These are phyloP conservation scores for Atherix ibis DNA, from an alignment of 2,888 invertebrate species.

Conservation along the genomic window DNA sequence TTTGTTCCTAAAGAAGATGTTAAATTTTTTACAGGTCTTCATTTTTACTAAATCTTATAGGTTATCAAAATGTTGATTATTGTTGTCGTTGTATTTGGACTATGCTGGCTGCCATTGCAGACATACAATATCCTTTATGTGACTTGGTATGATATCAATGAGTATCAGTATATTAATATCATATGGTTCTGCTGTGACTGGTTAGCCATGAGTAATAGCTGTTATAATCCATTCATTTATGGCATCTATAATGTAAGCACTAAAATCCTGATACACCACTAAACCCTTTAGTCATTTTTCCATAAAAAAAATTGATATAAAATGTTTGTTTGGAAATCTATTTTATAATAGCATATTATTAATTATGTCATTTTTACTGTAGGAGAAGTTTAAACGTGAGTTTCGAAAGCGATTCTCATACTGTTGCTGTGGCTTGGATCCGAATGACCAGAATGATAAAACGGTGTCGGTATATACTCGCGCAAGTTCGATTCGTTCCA, in stretches of 20 bases:
- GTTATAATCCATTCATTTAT: conserved; percentile 81
- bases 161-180: conserved; percentile 67
- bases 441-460: conserved; percentile 24
- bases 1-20: neutral
- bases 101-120: conserved; percentile 73
- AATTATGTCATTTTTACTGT: conserved; percentile 17
- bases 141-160: conserved; percentile 51
- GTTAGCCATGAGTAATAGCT: conserved; percentile 80
- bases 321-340: too few species aligned
- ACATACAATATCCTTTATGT: conserved; percentile 56
- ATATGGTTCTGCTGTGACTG: conserved; percentile 77
- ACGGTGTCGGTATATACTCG: conserved; percentile 30
- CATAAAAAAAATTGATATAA: too few species aligned
- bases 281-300: too few species aligned
- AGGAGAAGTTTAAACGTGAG: conserved; percentile 69
- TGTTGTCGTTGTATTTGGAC: conserved; percentile 63
- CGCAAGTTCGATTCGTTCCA: conserved; percentile 29
- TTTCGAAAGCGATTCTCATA: conserved; percentile 54
- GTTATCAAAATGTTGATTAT: conserved; percentile 80
- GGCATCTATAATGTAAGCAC: conserved; percentile 72
- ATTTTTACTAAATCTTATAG: conserved; percentile 33
- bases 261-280: neutral
- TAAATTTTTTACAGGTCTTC: neutral
- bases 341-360: too few species aligned
- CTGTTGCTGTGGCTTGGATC: conserved; percentile 31